Evolutionary conservation across 2,113 vertebrate genomes (phyloP), one percentile per base, ranked within the genome.

Genomic region (Amphiprion ocellaris): DNA sequence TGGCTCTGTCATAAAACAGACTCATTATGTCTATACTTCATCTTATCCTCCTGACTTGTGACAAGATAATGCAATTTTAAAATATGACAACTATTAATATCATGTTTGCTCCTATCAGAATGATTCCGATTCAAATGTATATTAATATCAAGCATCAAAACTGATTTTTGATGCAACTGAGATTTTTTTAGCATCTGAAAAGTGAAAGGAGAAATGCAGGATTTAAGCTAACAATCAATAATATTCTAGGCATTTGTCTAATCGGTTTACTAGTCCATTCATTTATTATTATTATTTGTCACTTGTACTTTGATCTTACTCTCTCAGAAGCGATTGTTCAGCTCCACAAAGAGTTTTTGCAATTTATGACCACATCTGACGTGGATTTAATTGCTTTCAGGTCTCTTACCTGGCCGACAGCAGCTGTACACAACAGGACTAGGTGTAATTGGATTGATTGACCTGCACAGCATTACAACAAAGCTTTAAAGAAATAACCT

Each of bases 361-460:
- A 23, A 69, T 54, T 50, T 60, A 15, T 49, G 60, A 41, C 67
- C 65, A 68, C 59, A 28, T 72, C 10, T 54, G 75, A 77, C 64
- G 19, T 7, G 15, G 53, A 77, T 58, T 49, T 58, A 69, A 83
- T 72, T 73, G 41, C 64, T 66, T 69, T 58, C 65, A 61, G 17
- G 55, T 68, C 8, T 76, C n/a, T 11, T 17, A 56, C 62, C 73
- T 70, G 58, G 30, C 37, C 70, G 56, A 82, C 81, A 63, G 76
- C 67, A 86, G 79, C 62, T 33, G 28, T 5, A 49, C 54, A 69
- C 64, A 77, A 86, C 16, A 30, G 64, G 16, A 17, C 62, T 30
- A 33, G 47, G 26, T 67, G 47, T 74, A 66, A 59, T 37, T 77
- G 44, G 47, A 79, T 44, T 53, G 77, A 86, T 64, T 79, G 70